Conservation (phyloP, 2,888 invertebrate species). For the Orthosia cruda region DNA sequence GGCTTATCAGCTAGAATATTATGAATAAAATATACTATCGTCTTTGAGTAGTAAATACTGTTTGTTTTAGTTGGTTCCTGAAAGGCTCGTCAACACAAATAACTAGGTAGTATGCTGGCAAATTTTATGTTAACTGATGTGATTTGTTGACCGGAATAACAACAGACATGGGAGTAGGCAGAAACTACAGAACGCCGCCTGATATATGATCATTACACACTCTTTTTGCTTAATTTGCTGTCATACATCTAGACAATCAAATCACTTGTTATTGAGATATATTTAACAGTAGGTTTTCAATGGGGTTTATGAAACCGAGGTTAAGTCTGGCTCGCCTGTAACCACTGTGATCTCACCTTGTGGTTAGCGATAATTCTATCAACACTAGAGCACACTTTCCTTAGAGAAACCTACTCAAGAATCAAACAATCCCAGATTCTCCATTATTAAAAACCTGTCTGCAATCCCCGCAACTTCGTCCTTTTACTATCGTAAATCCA, state of each 20-base stretch:
- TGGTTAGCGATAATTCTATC: too few relatives aligned
- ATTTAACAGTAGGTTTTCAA: not conserved
- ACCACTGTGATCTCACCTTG: not conserved
- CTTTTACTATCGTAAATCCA: constrained; percentile 16
- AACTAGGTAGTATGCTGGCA: not conserved
- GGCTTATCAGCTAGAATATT: constrained; percentile 25
- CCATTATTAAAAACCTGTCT: constrained; percentile 10
- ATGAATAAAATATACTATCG: not conserved
- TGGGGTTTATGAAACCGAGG: not conserved
- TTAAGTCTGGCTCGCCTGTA: not conserved
- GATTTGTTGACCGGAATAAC: too few relatives aligned
- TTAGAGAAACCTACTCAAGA: not conserved
- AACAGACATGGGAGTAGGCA: too few relatives aligned
- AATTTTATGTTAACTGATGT: too few relatives aligned
- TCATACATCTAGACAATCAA: not conserved
- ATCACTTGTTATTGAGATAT: not conserved
- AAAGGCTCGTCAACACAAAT: not conserved
- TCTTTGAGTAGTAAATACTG: not conserved
- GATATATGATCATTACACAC: too few relatives aligned
- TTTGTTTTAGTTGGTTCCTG: not conserved
- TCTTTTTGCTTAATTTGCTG: too few relatives aligned
- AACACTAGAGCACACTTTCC: not conserved
- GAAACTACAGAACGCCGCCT: too few relatives aligned
- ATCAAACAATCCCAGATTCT: not conserved
- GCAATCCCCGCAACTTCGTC: constrained; percentile 3